These are phyloP conservation scores for Chiropotes sagulatus DNA, from an alignment of 2,797 vertebrate species.

Conservation along the genomic window DNA sequence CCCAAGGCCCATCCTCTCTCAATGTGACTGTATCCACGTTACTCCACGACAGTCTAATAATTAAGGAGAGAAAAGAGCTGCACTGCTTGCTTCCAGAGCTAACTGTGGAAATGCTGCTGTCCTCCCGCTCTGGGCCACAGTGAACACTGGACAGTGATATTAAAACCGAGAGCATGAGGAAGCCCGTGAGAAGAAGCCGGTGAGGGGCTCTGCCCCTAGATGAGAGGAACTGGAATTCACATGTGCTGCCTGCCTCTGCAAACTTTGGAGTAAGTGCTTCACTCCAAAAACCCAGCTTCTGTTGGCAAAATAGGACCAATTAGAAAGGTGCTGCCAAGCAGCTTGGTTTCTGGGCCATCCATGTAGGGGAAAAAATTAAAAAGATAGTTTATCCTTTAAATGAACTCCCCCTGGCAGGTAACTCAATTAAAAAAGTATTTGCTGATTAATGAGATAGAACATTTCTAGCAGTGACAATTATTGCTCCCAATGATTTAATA, in stretches of 20 bases:
- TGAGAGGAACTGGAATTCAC: not conserved
- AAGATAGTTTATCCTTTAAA: constrained; percentile 55
- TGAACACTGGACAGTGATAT: not conserved
- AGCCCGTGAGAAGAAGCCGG: not conserved
- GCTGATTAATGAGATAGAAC: constrained; percentile 62
- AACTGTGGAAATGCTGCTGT: not conserved
- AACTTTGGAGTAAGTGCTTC: not conserved
- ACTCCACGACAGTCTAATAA: not conserved
- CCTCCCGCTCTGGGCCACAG: not conserved
- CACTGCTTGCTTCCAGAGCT: not conserved
- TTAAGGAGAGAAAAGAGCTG: not conserved
- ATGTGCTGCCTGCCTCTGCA: not conserved
- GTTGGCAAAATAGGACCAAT: not conserved
- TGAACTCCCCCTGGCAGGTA: constrained; percentile 46
- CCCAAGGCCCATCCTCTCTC: not conserved
- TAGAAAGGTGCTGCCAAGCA: not conserved
- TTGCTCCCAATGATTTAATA: constrained; percentile 58
- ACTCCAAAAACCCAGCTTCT: not conserved
- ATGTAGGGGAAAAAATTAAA: not conserved
- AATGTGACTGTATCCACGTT: not conserved
- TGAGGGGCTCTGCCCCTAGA: not conserved
- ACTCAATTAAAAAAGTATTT: constrained; percentile 55
- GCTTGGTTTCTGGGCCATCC: constrained; percentile 34
- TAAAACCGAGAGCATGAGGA: not conserved
- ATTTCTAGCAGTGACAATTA: constrained; percentile 56